Evolutionary conservation across 1,140 invertebrate species (phyloP).

Genomic region (Drosophila sturtevanti): DNA sequence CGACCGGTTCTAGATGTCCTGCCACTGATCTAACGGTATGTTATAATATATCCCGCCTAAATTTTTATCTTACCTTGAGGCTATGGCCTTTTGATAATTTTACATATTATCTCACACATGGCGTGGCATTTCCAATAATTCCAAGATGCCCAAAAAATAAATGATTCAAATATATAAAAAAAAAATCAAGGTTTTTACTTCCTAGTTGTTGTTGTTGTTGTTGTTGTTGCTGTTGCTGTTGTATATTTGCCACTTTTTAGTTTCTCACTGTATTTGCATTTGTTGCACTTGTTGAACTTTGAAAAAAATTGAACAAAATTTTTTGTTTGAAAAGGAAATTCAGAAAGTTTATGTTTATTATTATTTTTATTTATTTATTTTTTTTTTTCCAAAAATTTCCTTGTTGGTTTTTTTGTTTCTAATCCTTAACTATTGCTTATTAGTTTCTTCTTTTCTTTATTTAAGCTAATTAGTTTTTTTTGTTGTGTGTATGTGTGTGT

Average conservation of each 20-base stretch:
- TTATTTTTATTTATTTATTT: neutral
- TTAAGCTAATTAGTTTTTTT: neutral
- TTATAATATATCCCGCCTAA: neutral
- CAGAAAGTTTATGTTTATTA: neutral
- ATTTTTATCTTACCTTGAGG: neutral
- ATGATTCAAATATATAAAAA: neutral
- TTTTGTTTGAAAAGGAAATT: neutral
- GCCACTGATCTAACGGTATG: too few species aligned
- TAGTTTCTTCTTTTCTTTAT: neutral
- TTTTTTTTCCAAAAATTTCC: neutral
- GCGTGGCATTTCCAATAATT: slow-evolving; percentile 34
- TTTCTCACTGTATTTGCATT: too few species aligned
- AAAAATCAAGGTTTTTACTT: neutral
- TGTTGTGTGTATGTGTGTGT: neutral
- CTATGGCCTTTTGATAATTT: slow-evolving; percentile 2
- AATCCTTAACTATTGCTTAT: slow-evolving; percentile 3
- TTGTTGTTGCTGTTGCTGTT: neutral
- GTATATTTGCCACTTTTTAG: too few species aligned
- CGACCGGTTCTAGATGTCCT: too few species aligned
- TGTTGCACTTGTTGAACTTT: neutral
- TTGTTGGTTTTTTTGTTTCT: neutral
- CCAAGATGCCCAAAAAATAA: neutral
- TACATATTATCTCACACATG: slow-evolving; percentile 29
- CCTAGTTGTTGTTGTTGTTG: neutral
- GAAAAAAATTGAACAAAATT: neutral